Evolutionary conservation across 2,797 vertebrate genomes (phyloP), one percentile per base, ranked within the genome.

Genomic region (Sebastes matsubarae): DNA sequence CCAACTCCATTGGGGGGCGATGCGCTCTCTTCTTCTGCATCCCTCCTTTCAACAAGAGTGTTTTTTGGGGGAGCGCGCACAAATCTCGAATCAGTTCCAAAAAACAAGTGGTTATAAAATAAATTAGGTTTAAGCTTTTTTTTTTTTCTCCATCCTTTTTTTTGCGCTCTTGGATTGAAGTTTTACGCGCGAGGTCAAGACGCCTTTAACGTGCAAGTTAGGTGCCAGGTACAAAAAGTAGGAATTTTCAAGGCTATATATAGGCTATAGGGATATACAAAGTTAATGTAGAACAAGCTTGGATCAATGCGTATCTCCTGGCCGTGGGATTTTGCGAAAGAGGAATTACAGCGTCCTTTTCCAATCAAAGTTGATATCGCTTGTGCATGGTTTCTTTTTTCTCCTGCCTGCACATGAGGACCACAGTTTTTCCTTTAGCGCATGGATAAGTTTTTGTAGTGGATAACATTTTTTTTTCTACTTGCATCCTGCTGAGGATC

Each of bases 401-500:
- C 76, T 61, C 46, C 16, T 42, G 38, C 42, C 46, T 82, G 72
- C 84, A 78, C 86, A 80, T 30, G 77, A 90, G 96, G 96, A 96
- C 85, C 88, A 58, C 83, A 71, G 84, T 91, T 89, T 91, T 94
- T 90, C 84, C 84, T 91, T 85, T 89, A 93, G 94, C 93, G 75
- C 92, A 91, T 90, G 95, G 96, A 96, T 94, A 93, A 93, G 93
- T 94, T 95, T 91, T 93, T 92, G 72, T 95, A 95, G 93, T 84
- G 93, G 95, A 95, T 95, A 94, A 92, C 83, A 79, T 54, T 80
- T 82, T 86, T 77, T 83, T 75, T 70, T 79, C 71, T 84, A 59
- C 63, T 85, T 79, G 72, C 88, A 80, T 75, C 72, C 88, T 83
- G 80, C 92, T 85, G 92, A 93, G 94, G 95, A 95, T 92, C 87